Percentiles rank a stretch among this genome's conserved stretches.
Conservation (phyloP, 2,888 invertebrate genomes). For the Idaea dimidiata region DNA sequence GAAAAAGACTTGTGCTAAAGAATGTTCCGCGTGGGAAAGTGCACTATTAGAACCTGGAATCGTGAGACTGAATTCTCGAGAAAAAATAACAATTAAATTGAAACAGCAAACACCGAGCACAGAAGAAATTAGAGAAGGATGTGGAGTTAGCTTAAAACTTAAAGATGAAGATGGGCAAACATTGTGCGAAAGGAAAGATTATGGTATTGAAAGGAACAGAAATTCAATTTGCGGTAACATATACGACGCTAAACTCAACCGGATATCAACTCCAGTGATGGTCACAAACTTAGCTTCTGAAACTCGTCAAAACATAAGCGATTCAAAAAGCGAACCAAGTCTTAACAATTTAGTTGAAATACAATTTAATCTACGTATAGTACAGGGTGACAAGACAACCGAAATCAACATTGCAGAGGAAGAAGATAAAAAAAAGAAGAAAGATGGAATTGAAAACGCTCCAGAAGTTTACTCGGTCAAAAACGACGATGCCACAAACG, state of each 20-base stretch:
- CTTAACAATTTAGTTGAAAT: constrained; percentile 58
- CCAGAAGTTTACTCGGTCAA: constrained; percentile 48
- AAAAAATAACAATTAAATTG: constrained; percentile 45
- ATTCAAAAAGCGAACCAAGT: constrained; percentile 42
- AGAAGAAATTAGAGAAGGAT: constrained; percentile 47
- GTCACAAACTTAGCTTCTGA: constrained; percentile 30
- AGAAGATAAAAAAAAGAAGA: constrained; percentile 13
- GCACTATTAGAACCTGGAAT: constrained; percentile 17
- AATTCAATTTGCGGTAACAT: constrained; percentile 40
- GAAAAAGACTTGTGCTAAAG: constrained; percentile 31
- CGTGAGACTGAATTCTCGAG: constrained; percentile 41
- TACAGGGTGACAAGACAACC: constrained; percentile 50
- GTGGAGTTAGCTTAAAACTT: constrained; percentile 44
- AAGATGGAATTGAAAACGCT: constrained; percentile 24
- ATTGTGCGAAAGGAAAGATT: constrained; percentile 55
- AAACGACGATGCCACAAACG: constrained; percentile 21
- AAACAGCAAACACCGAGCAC: constrained; percentile 45
- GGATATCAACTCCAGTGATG: constrained; percentile 38
- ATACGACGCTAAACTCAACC: constrained; percentile 46
- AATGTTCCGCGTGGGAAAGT: constrained; percentile 27
- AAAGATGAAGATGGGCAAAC: constrained; percentile 56
- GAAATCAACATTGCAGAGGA: constrained; percentile 46
- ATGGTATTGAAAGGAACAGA: constrained; percentile 27
- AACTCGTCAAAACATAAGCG: constrained; percentile 25
- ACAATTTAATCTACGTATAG: constrained; percentile 55